Evolutionary conservation across 2,797 vertebrate species (phyloP), one percentile per base, ranked within the genome.

Genomic region (Harpagifer antarcticus): DNA sequence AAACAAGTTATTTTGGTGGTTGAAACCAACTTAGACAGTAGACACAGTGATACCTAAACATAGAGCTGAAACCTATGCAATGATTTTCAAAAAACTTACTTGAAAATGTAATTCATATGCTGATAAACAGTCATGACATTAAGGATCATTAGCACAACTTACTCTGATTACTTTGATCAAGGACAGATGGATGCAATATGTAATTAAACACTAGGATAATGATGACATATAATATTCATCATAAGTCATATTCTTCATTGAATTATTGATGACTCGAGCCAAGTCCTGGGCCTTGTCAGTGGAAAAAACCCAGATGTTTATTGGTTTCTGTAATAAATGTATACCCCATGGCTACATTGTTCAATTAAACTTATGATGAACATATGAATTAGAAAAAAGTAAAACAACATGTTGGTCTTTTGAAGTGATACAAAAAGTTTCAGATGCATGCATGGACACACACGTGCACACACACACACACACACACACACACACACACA

Each of bases 191-290:
- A 80, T 58, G 61, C 69, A 77, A 80, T 63, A 65, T 78, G 72
- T 72, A 77, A 84, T 79, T 86, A 53, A 68, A 64, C 72, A 75
- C 70, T 82, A 19, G 56, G 72, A 88, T 74, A 72, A 86, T 67
- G 45, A 82, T 70, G 80, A 83, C 76, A 78, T 78, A 82, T 74
- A 68, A 86, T 82, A 73, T 75, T 74, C 66, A 61, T 80, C 66
- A 52, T 56, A 84, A 77, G 70, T 70, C 75, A 44, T 33, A 69
- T 69, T 83, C 52, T 58, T 79, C 75, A 63, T 69, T 87, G 75
- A 87, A 88, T 87, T 84, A 87, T 88, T 88, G 72, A 86, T 87
- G 85, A 69, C 60, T 50, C n/a, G 79, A 78, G 82, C 44, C 20
- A 48, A 60, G 69, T 64, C 63, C 61, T 13, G 44, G 65, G 17